Evolutionary conservation across 2,113 vertebrate genomes (phyloP), one percentile per base, ranked within the genome.

Genomic region (Nipponia nippon): DNA sequence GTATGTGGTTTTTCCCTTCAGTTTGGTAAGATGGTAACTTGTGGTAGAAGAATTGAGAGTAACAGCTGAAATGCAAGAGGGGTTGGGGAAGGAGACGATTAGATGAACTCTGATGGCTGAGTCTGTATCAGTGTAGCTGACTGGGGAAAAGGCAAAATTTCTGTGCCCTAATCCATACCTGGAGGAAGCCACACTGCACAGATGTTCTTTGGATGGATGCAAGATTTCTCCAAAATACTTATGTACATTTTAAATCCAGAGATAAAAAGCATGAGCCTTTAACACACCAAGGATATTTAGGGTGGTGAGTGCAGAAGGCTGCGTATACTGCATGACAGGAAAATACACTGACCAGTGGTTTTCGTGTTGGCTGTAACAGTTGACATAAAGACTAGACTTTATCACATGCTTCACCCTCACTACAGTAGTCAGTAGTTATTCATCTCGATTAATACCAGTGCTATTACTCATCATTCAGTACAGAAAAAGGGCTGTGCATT

Each of bases 1-100:
- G 73, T 98, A 98, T 1, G 20, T 8, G 4, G 81, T 98, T 50
- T 95, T 97, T 58, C 75, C 96, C 85, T 95, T 92, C 10, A 99
- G 98, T n/a, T 93, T 46, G 0, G 22, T 61, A 27, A 99, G 56
- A 84, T 62, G 40, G 61, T 95, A 98, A 46, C 66, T 97, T 85
- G 93, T 98, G 6, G 53, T 19, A 15, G 32, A 83, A 17, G 98
- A 95, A 65, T 91, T 95, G 72, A 98, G 96, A n/a, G 91, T 97
- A 53, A 98, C 22, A 72, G 91, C 99, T 99, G 98, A 71, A 97
- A 96, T 3, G 6, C 26, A 96, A 53, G 69, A 90, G 19, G 10
- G 38, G 16, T 58, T 66, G n/a, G 15, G 36, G 63, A 22, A 72
- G 32, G 29, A 79, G 22, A 32, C 1, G 0, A 8, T 92, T 65